Base-by-base conservation (phyloP, 1,140 invertebrate species). In the Aricia agestis region DNA sequence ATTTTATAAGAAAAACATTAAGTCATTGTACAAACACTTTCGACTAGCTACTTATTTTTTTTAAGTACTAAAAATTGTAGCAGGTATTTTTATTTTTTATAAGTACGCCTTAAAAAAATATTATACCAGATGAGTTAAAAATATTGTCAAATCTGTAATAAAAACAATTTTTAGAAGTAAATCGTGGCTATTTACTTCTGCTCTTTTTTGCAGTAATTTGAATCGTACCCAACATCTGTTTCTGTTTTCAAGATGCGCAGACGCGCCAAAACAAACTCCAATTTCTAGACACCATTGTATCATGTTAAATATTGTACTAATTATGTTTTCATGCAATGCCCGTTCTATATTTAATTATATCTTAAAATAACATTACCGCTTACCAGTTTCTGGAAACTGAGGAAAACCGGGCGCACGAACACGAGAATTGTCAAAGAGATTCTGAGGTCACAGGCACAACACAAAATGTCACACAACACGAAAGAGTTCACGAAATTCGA, bases 281-380 rank as follows among this genome's bases (percentile, higher is more conserved):
- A 71, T 74, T 82, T 81, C 81, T 73, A 76, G 72, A 73, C 78
- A 80, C 78, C 70, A 58, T 71, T 87, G 84, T 88, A 73, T 88
- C 86, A 89, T 76, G 73, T 76, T 78, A 75, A 81, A 83, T 85
- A 87, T 88, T 78, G 81, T 81, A 86, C 83, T 87, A 86, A 89
- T 88, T 87, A 90, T 82, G 74, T 85, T 84, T 86, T 85, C 82
- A 87, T 85, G 84, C 84, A 83, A 76, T 76, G 78, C 74, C 76
- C 74, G 82, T 80, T 87, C 88, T 91, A 89, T 85, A 88, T 89
- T 86, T 91, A 89, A 90, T 89, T 87, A 87, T 85, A 86, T 84
- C 86, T 84, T 80, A 88, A 89, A 89, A 90, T 90, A 90, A 88
- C 84, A 84, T 81, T 86, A 82, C 79, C 57, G 67, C 87, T 90